Conservation (phyloP, 2,797 vertebrate genomes). For the Choloepus didactylus region DNA sequence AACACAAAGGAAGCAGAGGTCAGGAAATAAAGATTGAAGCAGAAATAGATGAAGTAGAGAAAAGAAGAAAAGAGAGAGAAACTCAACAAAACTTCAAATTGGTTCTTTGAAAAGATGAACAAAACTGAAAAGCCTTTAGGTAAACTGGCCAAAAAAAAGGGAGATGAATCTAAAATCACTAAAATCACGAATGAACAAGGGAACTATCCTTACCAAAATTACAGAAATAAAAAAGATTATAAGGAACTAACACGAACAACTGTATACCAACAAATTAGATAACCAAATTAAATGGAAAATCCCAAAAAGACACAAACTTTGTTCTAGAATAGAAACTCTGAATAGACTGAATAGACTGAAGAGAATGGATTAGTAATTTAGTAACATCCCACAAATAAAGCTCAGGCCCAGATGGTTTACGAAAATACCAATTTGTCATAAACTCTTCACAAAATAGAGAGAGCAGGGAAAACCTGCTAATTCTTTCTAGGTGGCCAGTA, state of each 20-base stretch:
- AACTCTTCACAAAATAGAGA: not conserved
- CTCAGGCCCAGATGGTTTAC: too few relatives aligned
- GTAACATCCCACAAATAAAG: not conserved
- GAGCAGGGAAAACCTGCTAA: not conserved
- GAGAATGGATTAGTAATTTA: not conserved
- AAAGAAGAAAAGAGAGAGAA: not conserved
- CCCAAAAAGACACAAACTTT: not conserved
- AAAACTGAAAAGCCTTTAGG: not conserved
- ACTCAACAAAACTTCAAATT: not conserved
- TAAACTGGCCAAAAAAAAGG: not conserved
- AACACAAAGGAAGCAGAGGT: not conserved
- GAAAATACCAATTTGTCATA: not conserved
- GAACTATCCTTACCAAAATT: not conserved
- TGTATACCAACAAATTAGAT: not conserved
- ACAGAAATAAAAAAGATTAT: not conserved
- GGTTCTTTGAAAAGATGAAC: not conserved
- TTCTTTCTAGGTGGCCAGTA: not conserved
- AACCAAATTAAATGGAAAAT: not conserved
- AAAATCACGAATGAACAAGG: not conserved
- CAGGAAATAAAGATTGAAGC: not conserved
- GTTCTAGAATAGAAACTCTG: not conserved
- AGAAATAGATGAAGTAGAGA: not conserved
- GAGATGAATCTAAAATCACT: not conserved
- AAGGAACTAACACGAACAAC: not conserved
- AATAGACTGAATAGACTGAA: not conserved